Percentiles rank a stretch among this genome's conserved stretches.
Evolutionary conservation across 2,797 vertebrate species (phyloP).

Genomic region (Pelochelys cantorii): DNA sequence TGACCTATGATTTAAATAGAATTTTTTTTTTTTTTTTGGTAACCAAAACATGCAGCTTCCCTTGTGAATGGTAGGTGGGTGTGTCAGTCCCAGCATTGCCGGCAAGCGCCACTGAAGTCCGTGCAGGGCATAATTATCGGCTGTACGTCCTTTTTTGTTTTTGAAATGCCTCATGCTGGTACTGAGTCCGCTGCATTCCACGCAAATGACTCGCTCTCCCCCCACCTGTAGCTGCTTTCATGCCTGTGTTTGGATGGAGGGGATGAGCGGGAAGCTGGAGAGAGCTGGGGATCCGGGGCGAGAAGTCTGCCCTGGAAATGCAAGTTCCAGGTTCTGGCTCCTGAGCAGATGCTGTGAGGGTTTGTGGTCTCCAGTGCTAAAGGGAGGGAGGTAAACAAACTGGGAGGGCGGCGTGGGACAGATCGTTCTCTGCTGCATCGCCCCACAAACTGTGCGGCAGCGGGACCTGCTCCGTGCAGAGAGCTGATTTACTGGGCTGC

Average conservation of each 20-base stretch:
- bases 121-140: neutral
- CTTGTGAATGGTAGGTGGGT: neutral
- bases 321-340: neutral
- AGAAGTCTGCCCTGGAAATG: neutral
- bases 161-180: neutral
- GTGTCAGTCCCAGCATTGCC: constrained; percentile 7
- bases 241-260: neutral
- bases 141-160: neutral
- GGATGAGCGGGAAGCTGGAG: neutral
- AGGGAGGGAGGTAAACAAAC: neutral
- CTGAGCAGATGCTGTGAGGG: rapidly evolving
- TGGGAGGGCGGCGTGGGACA: neutral
- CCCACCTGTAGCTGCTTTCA: neutral
- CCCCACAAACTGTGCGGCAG: neutral
- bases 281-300: neutral
- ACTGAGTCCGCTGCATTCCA: constrained; percentile 43
- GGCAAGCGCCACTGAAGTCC: neutral
- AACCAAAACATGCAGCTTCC: neutral
- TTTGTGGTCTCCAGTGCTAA: neutral
- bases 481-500: neutral
- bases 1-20: neutral
- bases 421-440: rapidly evolving
- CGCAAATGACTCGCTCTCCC: constrained; percentile 17
- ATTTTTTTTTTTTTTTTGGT: neutral
- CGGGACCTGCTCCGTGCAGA: neutral